Evolutionary conservation across 2,797 vertebrate genomes (phyloP), one percentile per base, ranked within the genome.

Genomic region (Podargus strigoides): DNA sequence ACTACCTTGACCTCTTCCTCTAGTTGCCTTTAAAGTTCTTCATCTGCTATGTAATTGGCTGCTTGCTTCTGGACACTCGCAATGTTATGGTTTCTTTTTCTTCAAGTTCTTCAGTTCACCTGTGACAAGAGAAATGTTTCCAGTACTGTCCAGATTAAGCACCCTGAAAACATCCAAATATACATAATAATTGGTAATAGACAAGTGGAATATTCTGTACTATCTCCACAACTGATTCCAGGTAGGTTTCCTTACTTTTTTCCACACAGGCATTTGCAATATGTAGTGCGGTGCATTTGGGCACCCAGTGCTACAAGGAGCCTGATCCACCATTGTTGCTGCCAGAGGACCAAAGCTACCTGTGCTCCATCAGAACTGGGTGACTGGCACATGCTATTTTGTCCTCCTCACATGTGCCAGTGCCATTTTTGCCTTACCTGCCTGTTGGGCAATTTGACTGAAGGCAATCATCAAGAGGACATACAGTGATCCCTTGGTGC

Each of bases 21-120:
- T 22, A 98, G 15, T 30, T 99, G 98, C 58, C 98, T 98, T 96
- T 98, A 98, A 73, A 98, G 91, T 83, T 98, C 98, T 67, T 98
- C 98, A 94, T 97, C 74, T 98, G 98, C 53, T 98, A 98, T 81
- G 95, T 96, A 20, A 97, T 96, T 27, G 94, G 97, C 80, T 97
- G 95, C 91, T 98, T 98, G 72, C 90, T 97, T 93, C 98, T 97
- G 78, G 84, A 97, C 76, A 98, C 89, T 21, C 98, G 98, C 27
- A 98, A 90, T 18, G 98, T 95, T 18, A 90, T 17, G 1, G 85
- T 84, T 52, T 98, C 98, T 46, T 98, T 98, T 87, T 98, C 98
- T 62, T 98, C 97, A 39, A 98, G 95, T 6, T 97, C 28, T 84
- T 91, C 32, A 98, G 94, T 46, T 98, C 98, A 72, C 97, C 98